Percentiles rank a stretch among this genome's conserved stretches.
These are phyloP conservation scores for Vultur gryphus DNA, from an alignment of 2,797 vertebrate species.

Conservation along the genomic window DNA sequence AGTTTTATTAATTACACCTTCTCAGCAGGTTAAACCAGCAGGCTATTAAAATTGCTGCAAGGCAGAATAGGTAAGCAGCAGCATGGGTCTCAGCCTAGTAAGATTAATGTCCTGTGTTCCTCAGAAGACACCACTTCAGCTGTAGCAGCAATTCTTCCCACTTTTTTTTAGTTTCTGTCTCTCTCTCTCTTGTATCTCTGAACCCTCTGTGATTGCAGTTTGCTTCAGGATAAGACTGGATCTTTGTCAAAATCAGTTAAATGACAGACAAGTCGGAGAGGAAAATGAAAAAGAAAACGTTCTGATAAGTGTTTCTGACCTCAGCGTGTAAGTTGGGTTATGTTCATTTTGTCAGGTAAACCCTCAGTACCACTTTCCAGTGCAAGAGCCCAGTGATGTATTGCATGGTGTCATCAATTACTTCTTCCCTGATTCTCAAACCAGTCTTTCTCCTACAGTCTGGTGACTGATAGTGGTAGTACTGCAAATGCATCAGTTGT, in stretches of 20 bases:
- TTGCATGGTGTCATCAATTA: background rate
- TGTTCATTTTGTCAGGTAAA: background rate
- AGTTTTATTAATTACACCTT: conserved; percentile 63
- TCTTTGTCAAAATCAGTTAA: conserved; percentile 44
- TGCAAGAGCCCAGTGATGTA: background rate
- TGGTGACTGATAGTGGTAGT: background rate
- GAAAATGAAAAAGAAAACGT: background rate
- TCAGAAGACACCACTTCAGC: conserved; percentile 30
- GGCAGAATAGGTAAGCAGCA: conserved; percentile 51
- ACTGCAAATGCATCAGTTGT: background rate
- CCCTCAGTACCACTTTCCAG: background rate
- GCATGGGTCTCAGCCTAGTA: background rate
- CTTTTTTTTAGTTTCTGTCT: background rate
- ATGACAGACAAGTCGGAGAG: background rate
- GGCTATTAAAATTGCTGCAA: conserved; percentile 47
- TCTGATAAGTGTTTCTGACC: conserved; percentile 24
- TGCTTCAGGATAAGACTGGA: background rate
- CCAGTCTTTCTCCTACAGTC: background rate
- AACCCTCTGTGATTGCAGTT: conserved; percentile 3
- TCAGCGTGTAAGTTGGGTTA: background rate
- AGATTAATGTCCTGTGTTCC: conserved; percentile 47
- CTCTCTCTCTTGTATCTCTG: background rate
- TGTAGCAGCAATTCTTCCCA: conserved; percentile 2
- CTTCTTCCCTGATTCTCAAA: conserved; percentile 2
- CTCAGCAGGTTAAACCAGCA: conserved; percentile 53